Conservation (phyloP, 1,140 invertebrate species). For the Meloidogyne hapla region DNA sequence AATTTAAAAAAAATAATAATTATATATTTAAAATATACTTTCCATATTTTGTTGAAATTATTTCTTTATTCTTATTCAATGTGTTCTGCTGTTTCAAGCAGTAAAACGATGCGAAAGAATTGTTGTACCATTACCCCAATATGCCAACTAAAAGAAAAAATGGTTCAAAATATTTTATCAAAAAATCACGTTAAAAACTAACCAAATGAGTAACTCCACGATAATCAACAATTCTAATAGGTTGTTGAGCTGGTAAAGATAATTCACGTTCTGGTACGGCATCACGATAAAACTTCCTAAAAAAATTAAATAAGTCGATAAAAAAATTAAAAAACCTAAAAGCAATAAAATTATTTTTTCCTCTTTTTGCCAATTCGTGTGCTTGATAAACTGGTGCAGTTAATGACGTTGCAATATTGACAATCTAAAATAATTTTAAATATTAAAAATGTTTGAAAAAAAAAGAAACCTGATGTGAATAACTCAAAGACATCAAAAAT, state of each 20-base stretch:
- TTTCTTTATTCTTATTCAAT: too few relatives aligned
- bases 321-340: slow-evolving; percentile 5
- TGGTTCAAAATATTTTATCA: not conserved
- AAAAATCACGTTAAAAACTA: not conserved
- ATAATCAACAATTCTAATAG: slow-evolving; percentile 19
- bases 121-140: slow-evolving; percentile 20
- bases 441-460: not conserved
- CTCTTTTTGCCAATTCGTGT: slow-evolving; percentile 24
- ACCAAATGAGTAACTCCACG: slow-evolving; percentile 3
- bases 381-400: slow-evolving; percentile 29
- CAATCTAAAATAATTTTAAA: not conserved
- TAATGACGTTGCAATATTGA: slow-evolving; percentile 16
- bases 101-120: slow-evolving; percentile 19
- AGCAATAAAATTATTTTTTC: slow-evolving; percentile 18
- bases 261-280: not conserved
- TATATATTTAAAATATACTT: too few relatives aligned
- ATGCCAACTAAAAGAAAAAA: slow-evolving; percentile 10
- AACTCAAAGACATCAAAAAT: slow-evolving; percentile 22
- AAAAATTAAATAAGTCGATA: not conserved
- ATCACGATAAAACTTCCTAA: not conserved
- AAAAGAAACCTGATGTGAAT: slow-evolving; percentile 27
- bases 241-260: not conserved
- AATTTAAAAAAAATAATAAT: too few relatives aligned
- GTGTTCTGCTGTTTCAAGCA: not conserved
- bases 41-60: too few relatives aligned